Conservation (phyloP, 2,797 vertebrate genomes). For the Chiroxiphia lanceolata region DNA sequence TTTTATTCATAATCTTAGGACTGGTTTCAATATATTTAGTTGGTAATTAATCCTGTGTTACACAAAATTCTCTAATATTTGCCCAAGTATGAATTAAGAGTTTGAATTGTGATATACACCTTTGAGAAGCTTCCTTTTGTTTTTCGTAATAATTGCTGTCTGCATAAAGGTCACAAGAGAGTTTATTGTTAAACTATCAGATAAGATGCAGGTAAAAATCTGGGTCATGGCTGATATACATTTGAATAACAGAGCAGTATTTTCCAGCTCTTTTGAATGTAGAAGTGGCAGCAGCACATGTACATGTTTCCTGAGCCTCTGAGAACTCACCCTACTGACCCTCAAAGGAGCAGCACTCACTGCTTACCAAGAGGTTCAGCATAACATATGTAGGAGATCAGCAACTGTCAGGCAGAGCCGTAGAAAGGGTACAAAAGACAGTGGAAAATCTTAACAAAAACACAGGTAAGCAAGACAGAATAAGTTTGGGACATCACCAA, state of each 20-base stretch:
- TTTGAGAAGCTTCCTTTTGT: background rate
- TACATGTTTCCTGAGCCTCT: background rate
- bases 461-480: background rate
- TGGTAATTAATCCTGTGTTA: background rate
- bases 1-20: background rate
- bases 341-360: background rate
- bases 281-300: background rate
- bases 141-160: background rate
- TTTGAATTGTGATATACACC: background rate
- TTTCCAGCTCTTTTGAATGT: background rate
- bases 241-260: background rate
- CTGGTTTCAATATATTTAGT: background rate
- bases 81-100: background rate
- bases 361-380: background rate
- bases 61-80: background rate
- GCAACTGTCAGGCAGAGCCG: background rate
- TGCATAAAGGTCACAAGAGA: background rate
- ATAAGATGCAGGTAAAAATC: background rate
- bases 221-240: background rate
- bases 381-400: background rate
- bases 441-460: background rate
- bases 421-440: background rate
- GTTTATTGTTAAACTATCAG: background rate
- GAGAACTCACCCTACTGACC: background rate
- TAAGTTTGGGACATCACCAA: slow-evolving; percentile 15